Evolutionary conservation across 2,888 invertebrate genomes (phyloP), one percentile per base, ranked within the genome.

Genomic region (Yponomeuta plumbellus): DNA sequence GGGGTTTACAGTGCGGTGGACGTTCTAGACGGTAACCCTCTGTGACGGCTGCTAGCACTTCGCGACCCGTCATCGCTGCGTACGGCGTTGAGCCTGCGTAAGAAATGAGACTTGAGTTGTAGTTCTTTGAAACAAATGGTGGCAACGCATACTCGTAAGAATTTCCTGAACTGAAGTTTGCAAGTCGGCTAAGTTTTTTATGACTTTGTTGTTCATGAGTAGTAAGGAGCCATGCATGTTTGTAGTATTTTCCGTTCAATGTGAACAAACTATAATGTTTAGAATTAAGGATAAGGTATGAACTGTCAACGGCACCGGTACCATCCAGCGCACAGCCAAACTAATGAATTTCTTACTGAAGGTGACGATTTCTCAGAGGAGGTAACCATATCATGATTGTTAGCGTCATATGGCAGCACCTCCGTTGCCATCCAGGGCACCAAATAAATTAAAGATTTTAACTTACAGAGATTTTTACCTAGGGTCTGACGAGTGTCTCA

Each of bases 351-450:
- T 11, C 39, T 5, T 39, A 95, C 96, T 96, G 73, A 97, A 91
- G 11, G 97, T 96, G 58, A 96, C 96, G n/a, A n/a, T n/a, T n/a
- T n/a, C n/a, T n/a, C n/a, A n/a, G n/a, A 97, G 91, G 57, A 97
- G 92, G 66, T 97, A 96, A 21, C 97, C 97, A 76, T 96, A 97
- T 96, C 95, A 44, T 95, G 95, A 67, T 95, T 96, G 83, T 96
- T 96, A 59, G 95, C 92, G 68, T 95, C 94, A 79, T 95, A 96
- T 64, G 95, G 92, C 69, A 97, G 84, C 0, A 96, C 94, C 81
- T 97, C 97, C 0, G 97, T 96, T 3, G 96, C 96, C 96, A 97
- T 97, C 97, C 97, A 97, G 34, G 95, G 90, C 65, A 26, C 5
- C n/a, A 5, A 5, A 26, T 26, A 26, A 26, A 26, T 2, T 26